These are phyloP conservation scores for Equus quagga DNA, from an alignment of 2,113 vertebrate species.

Conservation along the genomic window DNA sequence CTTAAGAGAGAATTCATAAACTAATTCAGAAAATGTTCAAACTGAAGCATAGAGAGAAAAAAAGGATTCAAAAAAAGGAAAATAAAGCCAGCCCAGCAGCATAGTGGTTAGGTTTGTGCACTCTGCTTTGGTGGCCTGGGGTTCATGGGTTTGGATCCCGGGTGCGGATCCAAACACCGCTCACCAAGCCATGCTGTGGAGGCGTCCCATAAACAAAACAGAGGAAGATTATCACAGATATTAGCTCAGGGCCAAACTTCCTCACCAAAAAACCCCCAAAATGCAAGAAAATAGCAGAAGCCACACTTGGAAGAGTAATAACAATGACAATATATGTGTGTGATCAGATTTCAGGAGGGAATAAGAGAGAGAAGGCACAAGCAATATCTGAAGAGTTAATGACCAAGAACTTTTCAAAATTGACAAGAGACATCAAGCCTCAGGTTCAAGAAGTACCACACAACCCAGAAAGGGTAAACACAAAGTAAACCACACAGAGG, in stretches of 20 bases:
- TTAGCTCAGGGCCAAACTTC: no score
- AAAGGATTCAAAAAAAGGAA: no score
- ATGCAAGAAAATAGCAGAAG: not conserved
- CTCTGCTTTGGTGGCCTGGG: no score
- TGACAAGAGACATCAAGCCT: not conserved
- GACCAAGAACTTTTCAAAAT: not conserved
- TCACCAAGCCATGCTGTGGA: no score
- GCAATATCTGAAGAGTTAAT: not conserved
- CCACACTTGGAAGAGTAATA: not conserved
- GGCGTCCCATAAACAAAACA: no score
- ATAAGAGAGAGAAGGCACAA: not conserved
- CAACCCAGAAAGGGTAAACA: not conserved
- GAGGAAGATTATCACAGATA: no score
- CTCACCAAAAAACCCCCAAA: not conserved
- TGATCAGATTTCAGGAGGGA: not conserved
- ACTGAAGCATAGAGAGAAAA: not conserved
- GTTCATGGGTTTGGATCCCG: no score
- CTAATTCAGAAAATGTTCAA: not conserved
- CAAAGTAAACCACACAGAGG: not conserved
- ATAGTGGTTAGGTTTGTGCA: no score
- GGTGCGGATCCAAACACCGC: no score
- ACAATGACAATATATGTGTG: no score
- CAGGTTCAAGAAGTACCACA: not conserved
- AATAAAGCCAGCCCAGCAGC: no score
- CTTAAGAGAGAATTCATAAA: not conserved